Conservation (phyloP, 2,888 invertebrate genomes). For the Sphinx pinastri region DNA sequence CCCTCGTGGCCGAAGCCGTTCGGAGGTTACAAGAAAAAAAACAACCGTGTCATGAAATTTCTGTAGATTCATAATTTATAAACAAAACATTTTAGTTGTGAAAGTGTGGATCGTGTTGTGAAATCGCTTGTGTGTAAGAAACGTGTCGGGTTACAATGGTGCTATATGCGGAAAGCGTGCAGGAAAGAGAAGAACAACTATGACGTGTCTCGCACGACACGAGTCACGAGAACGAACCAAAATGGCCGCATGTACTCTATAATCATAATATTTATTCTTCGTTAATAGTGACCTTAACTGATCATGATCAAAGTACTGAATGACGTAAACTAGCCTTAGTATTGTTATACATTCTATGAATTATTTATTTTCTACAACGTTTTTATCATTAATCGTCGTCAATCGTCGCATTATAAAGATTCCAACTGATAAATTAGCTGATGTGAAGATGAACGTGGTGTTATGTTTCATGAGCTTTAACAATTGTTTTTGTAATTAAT, state of each 20-base stretch:
- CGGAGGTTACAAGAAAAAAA: slow-evolving; percentile 80
- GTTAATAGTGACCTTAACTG: slow-evolving; percentile 81
- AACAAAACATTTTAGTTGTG: slow-evolving; percentile 82
- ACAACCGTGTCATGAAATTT: slow-evolving; percentile 78
- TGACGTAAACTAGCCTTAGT: slow-evolving; percentile 76
- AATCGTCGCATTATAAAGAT: slow-evolving; percentile 23
- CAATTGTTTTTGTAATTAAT: slow-evolving; percentile 44
- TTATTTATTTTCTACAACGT: slow-evolving; percentile 30
- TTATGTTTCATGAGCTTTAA: slow-evolving; percentile 51
- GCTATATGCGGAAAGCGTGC: slow-evolving; percentile 82
- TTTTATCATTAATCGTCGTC: slow-evolving; percentile 25
- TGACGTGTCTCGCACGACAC: slow-evolving; percentile 80
- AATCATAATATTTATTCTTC: slow-evolving; percentile 84
- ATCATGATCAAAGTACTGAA: slow-evolving; percentile 81
- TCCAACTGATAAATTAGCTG: slow-evolving; percentile 35
- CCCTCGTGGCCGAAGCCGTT: slow-evolving; percentile 82
- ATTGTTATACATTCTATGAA: slow-evolving; percentile 60
- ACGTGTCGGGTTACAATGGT: slow-evolving; percentile 84
- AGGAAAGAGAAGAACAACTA: slow-evolving; percentile 74
- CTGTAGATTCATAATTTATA: slow-evolving; percentile 80
- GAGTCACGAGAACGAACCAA: slow-evolving; percentile 82
- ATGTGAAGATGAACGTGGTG: slow-evolving; percentile 40
- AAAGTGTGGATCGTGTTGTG: slow-evolving; percentile 83
- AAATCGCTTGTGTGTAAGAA: slow-evolving; percentile 83
- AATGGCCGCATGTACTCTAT: slow-evolving; percentile 82